These are phyloP conservation scores for Campoplex capitator DNA, from an alignment of 2,888 invertebrate genomes.

Conservation along the genomic window DNA sequence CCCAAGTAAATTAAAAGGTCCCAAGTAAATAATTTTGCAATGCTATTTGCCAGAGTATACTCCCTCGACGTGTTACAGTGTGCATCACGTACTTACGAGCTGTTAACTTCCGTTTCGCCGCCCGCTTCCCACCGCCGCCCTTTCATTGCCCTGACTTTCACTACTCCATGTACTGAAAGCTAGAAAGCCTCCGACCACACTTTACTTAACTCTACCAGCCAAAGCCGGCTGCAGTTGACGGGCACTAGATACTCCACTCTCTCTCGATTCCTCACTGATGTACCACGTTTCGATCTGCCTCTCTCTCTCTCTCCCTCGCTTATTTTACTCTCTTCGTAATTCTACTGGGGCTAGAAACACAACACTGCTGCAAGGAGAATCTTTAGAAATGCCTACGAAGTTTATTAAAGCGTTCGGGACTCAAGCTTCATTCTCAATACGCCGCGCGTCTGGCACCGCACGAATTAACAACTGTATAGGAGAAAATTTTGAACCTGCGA, in stretches of 20 bases:
- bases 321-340: constrained; percentile 4
- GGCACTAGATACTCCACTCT: constrained; percentile 69
- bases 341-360: constrained; percentile 4
- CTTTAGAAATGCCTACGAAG: constrained; percentile 70
- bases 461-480: constrained; percentile 11
- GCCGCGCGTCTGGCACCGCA: neutral
- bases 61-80: constrained; percentile 63
- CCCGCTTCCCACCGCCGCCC: constrained; percentile 12
- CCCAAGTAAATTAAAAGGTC: constrained; percentile 40
- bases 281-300: neutral
- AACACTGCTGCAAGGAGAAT: constrained; percentile 30
- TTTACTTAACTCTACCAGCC: constrained; percentile 47
- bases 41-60: constrained; percentile 33
- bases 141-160: constrained; percentile 48
- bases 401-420: constrained; percentile 74
- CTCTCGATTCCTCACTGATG: constrained; percentile 39
- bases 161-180: constrained; percentile 43
- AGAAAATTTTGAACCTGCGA: constrained; percentile 65
- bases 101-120: constrained; percentile 69
- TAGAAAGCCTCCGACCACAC: constrained; percentile 60
- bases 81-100: constrained; percentile 73
- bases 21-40: constrained; percentile 41
- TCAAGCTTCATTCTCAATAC: constrained; percentile 46
- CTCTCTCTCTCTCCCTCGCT: constrained; percentile 24
- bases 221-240: constrained; percentile 76